These are phyloP conservation scores for Columba janthina DNA, from an alignment of 2,113 vertebrate genomes.

Conservation along the genomic window DNA sequence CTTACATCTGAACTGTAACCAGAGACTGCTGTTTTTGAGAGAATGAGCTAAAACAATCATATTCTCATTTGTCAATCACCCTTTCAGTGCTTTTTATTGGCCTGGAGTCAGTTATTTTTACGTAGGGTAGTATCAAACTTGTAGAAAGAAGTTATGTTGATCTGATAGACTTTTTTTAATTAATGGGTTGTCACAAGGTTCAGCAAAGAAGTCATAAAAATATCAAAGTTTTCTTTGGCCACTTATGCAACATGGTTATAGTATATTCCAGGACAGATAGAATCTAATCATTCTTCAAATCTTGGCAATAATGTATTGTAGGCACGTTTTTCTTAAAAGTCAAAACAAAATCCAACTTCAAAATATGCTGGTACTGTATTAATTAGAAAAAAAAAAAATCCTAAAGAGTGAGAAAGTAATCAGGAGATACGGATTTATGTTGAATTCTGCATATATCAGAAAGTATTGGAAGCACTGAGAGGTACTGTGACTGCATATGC, in stretches of 20 bases:
- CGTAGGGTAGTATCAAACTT: not conserved
- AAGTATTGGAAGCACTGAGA: not conserved
- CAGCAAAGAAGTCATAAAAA: not conserved
- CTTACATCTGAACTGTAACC: not conserved
- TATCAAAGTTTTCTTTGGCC: not conserved
- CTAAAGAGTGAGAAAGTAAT: not conserved
- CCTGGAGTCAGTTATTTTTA: not conserved
- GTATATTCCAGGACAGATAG: not conserved
- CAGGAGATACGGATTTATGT: not conserved
- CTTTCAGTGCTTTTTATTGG: not conserved
- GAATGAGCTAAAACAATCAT: constrained; percentile 2
- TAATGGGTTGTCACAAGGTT: not conserved
- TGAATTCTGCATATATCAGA: not conserved
- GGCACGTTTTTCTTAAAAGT: not conserved
- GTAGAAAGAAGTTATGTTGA: not conserved
- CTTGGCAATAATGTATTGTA: not conserved
- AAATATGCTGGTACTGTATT: not conserved
- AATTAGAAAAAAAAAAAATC: not conserved
- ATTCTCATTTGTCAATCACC: not conserved
- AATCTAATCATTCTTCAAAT: not conserved
- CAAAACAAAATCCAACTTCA: not conserved
- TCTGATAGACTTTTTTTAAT: not conserved
- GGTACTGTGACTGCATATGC: not conserved
- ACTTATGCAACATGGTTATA: not conserved
- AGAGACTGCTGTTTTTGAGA: not conserved